Evolutionary conservation across 2,113 vertebrate genomes (phyloP).

Genomic region (Chiloscyllium plagiosum): DNA sequence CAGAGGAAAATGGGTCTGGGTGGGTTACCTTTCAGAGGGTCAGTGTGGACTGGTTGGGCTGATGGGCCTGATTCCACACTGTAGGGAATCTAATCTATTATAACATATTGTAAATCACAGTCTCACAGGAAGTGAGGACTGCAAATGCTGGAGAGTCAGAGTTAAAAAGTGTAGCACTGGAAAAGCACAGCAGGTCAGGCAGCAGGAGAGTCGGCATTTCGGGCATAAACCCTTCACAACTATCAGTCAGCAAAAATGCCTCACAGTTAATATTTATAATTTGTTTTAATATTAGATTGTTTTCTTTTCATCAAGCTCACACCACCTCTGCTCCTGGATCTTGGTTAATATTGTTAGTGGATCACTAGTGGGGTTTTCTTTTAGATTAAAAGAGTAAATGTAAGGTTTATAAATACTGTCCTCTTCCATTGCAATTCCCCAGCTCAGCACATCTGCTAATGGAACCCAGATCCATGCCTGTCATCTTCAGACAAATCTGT

Average conservation of each 20-base stretch:
- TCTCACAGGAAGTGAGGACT: too few relatives aligned
- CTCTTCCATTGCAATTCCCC: not conserved
- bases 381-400: not conserved
- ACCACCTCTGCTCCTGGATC: not conserved
- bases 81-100: too few relatives aligned
- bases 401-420: not conserved
- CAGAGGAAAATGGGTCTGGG: too few relatives aligned
- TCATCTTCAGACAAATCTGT: not conserved
- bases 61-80: too few relatives aligned
- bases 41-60: too few relatives aligned
- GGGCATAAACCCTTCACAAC: not conserved
- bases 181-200: too few relatives aligned
- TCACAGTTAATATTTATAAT: not conserved
- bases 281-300: not conserved
- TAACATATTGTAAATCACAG: not conserved
- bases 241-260: not conserved
- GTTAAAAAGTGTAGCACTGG: too few relatives aligned
- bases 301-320: not conserved
- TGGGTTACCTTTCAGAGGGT: too few relatives aligned
- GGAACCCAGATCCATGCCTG: not conserved
- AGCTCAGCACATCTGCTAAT: not conserved
- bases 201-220: too few relatives aligned
- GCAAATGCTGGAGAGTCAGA: too few relatives aligned
- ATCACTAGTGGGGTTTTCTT: not conserved
- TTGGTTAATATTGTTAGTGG: not conserved